Conservation (phyloP, 2,888 invertebrate species). For the Plutella xylostella region DNA sequence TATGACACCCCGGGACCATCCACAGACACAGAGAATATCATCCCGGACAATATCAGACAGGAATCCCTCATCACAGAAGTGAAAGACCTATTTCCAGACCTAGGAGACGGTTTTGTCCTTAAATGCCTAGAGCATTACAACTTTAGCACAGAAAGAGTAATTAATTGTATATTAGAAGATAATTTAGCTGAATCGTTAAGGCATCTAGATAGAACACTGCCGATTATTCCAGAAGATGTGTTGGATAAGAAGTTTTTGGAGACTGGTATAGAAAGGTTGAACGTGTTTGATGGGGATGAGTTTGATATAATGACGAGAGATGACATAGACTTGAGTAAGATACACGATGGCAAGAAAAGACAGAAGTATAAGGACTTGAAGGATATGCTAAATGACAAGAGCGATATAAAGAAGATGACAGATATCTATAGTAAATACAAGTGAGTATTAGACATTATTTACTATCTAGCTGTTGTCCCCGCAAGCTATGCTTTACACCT, state of each 20-base stretch:
- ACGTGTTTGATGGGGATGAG: conserved; percentile 82
- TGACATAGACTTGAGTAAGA: conserved; percentile 53
- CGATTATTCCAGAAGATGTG: conserved; percentile 74
- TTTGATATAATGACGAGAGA: conserved; percentile 80
- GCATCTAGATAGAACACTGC: conserved; percentile 62
- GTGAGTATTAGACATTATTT: no score
- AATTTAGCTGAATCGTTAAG: conserved; percentile 50
- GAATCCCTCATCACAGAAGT: conserved; percentile 73
- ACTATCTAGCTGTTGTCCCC: no score
- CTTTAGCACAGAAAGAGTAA: conserved; percentile 79
- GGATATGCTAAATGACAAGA: conserved; percentile 79
- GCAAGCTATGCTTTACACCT: no score
- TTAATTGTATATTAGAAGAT: conserved; percentile 86
- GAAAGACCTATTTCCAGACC: conserved; percentile 82
- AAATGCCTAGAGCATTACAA: conserved; percentile 82
- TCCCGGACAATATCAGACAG: conserved; percentile 51
- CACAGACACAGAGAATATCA: conserved; percentile 35
- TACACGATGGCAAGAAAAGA: conserved; percentile 71
- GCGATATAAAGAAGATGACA: conserved; percentile 55
- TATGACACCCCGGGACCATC: conserved; percentile 15
- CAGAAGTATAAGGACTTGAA: conserved; percentile 71
- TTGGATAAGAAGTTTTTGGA: conserved; percentile 63
- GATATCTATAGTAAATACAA: conserved; percentile 72
- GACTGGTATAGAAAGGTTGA: conserved; percentile 71
- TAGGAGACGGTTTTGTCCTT: conserved; percentile 82